Conservation (phyloP, 2,888 invertebrate species). For the Noctua janthe region DNA sequence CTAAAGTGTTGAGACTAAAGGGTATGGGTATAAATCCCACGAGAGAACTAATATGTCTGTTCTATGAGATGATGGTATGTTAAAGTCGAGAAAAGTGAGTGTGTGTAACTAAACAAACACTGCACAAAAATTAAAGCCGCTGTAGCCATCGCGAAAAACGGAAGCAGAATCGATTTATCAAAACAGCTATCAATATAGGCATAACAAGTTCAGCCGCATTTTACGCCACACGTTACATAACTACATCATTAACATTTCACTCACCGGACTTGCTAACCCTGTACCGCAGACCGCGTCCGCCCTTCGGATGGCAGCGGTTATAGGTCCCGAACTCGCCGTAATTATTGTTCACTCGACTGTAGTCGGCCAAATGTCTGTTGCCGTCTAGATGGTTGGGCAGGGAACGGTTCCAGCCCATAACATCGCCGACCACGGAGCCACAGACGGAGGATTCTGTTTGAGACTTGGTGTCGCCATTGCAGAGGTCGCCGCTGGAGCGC, state of each 20-base stretch:
- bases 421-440: constrained; percentile 88
- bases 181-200: not conserved
- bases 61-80: not conserved
- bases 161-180: not conserved
- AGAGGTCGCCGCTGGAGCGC: constrained; percentile 94
- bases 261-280: constrained; percentile 87
- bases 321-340: constrained; percentile 87
- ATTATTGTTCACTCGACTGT: constrained; percentile 90
- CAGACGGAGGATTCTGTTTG: constrained; percentile 89
- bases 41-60: not conserved
- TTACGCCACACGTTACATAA: not conserved
- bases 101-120: no score
- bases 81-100: not conserved
- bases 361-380: constrained; percentile 90
- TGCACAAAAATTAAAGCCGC: not conserved
- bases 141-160: not conserved
- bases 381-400: constrained; percentile 93
- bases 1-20: not conserved
- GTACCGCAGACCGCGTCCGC: constrained; percentile 86
- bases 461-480: constrained; percentile 91
- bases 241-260: constrained; percentile 63
- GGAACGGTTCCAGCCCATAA: constrained; percentile 90
- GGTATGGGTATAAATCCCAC: no score
- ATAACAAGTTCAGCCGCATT: not conserved
- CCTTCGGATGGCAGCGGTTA: constrained; percentile 85